These are phyloP conservation scores for Drosophila birchii DNA, from an alignment of 2,888 invertebrate species.

Conservation along the genomic window DNA sequence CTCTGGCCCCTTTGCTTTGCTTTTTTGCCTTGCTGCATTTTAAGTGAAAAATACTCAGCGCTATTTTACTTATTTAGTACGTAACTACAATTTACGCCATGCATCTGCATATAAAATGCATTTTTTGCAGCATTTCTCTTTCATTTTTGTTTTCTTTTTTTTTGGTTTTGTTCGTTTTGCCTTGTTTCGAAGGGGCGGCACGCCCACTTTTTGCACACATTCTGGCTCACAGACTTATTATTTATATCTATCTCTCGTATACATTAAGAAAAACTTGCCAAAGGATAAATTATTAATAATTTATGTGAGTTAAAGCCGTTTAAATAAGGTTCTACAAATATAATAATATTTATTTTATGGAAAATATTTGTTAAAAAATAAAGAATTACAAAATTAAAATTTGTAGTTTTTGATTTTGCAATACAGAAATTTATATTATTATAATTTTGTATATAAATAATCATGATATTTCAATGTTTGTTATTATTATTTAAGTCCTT, in stretches of 20 bases:
- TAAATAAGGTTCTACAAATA: too few species aligned
- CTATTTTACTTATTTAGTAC: conserved; percentile 81
- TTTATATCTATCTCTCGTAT: conserved; percentile 58
- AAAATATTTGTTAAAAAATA: too few species aligned
- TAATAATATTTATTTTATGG: too few species aligned
- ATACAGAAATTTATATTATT: too few species aligned
- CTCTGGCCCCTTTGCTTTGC: conserved; percentile 18
- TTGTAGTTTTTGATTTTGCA: too few species aligned
- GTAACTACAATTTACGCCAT: conserved; percentile 77
- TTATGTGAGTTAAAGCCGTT: too few species aligned
- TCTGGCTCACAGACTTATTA: conserved; percentile 56
- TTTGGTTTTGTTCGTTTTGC: conserved; percentile 31
- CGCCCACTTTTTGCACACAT: conserved; percentile 69
- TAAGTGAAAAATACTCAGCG: conserved; percentile 80
- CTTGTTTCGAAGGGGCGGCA: conserved; percentile 49
- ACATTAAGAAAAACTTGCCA: not conserved
- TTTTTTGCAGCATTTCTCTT: conserved; percentile 54
- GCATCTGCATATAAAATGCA: conserved; percentile 78
- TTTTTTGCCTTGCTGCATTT: conserved; percentile 58
- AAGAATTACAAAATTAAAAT: too few species aligned
- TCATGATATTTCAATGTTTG: too few species aligned
- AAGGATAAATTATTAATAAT: too few species aligned
- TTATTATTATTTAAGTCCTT: too few species aligned
- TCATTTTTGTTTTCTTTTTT: conserved; percentile 8
- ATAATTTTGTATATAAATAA: too few species aligned